phyloP scores from a whole-genome alignment of 1,140 invertebrate species.

The Drosophila parvula region DNA sequence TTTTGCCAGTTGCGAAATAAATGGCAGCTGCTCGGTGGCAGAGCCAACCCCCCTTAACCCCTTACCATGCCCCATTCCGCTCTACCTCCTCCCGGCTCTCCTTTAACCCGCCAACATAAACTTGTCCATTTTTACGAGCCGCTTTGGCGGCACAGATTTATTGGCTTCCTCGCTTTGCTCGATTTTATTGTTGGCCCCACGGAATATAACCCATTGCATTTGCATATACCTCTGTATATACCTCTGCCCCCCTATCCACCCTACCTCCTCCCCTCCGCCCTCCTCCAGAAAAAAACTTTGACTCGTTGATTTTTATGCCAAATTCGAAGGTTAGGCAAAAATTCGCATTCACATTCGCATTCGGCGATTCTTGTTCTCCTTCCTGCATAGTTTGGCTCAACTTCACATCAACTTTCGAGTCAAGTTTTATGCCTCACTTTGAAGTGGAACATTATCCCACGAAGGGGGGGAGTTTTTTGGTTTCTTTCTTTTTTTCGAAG shows the following conservation, averaged over 20 bases:
- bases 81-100: not conserved
- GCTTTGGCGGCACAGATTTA: conserved; percentile 63
- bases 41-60: not conserved
- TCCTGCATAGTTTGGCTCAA: conserved; percentile 41
- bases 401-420: conserved; percentile 25
- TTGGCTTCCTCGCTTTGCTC: conserved; percentile 56
- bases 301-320: conserved; percentile 42
- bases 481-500: not conserved
- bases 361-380: conserved; percentile 6
- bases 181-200: conserved; percentile 56
- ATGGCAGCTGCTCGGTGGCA: conserved; percentile 44
- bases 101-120: conserved; percentile 35
- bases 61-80: not conserved
- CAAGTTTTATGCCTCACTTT: conserved; percentile 52
- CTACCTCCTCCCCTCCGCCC: too few species aligned
- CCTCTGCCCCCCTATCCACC: too few species aligned
- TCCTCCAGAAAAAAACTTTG: not conserved
- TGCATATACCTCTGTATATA: conserved; percentile 33
- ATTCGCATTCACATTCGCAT: conserved; percentile 14
- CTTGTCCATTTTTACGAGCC: conserved; percentile 64
- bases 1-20: conserved; percentile 25
- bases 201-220: conserved; percentile 47
- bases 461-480: not conserved
- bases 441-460: conserved; percentile 48
- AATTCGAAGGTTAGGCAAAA: conserved; percentile 52